These are phyloP conservation scores for Ispidina lecontei DNA, from an alignment of 2,797 vertebrate species.

Conservation along the genomic window DNA sequence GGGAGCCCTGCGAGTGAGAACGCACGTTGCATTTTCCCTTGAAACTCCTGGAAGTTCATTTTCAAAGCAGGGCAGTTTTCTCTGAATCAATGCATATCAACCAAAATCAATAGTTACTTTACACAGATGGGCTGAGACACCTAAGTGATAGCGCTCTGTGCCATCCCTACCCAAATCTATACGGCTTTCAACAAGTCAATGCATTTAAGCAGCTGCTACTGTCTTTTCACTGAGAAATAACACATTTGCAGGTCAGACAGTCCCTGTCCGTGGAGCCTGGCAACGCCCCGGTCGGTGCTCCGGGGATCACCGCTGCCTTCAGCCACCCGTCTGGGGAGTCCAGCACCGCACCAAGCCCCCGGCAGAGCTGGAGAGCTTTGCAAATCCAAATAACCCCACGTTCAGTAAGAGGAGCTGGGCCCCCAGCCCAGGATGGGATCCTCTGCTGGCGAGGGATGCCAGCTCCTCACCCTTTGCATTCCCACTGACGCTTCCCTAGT, in stretches of 20 bases:
- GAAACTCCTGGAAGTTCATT: slow-evolving; percentile 79
- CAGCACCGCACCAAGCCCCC: fast-evolving
- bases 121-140: slow-evolving; percentile 72
- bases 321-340: neutral
- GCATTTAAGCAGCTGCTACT: slow-evolving; percentile 65
- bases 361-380: fast-evolving
- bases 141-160: slow-evolving; percentile 48
- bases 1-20: slow-evolving; percentile 54
- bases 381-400: fast-evolving
- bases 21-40: slow-evolving; percentile 17
- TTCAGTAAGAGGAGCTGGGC: fast-evolving
- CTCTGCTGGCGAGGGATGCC: neutral
- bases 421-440: neutral
- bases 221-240: slow-evolving; percentile 66
- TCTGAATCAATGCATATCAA: slow-evolving; percentile 81
- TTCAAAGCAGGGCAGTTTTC: slow-evolving; percentile 79
- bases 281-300: fast-evolving
- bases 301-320: neutral
- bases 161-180: slow-evolving; percentile 70
- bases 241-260: slow-evolving; percentile 42
- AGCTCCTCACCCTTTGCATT: neutral
- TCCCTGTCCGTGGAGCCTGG: neutral
- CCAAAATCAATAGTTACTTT: slow-evolving; percentile 78
- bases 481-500: neutral
- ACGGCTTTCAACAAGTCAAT: slow-evolving; percentile 64